Evolutionary conservation across 2,888 invertebrate genomes (phyloP).

Genomic region (Vannuccia rotundouncinata): DNA sequence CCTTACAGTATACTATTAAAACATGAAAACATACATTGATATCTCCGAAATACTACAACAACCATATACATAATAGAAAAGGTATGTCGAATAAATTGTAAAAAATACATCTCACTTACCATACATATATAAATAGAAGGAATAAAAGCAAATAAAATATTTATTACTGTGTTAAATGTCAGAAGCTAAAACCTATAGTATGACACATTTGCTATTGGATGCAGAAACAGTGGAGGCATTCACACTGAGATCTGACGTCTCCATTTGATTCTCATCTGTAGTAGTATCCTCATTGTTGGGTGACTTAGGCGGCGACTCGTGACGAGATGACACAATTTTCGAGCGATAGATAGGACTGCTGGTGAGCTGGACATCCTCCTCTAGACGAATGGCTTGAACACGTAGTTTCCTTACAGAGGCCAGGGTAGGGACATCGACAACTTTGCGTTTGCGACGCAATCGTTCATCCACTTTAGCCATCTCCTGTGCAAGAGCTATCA

Average conservation of each 20-base stretch:
- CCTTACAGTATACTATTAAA: too few species aligned
- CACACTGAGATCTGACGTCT: not conserved
- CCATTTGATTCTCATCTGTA: not conserved
- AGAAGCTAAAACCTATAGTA: not conserved
- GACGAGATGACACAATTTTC: too few species aligned
- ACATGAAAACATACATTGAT: too few species aligned
- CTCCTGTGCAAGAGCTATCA: not conserved
- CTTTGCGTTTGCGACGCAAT: not conserved
- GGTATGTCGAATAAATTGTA: too few species aligned
- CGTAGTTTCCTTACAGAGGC: not conserved
- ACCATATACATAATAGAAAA: too few species aligned
- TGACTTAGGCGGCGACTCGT: not conserved
- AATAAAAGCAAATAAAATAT: too few species aligned
- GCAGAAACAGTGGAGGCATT: not conserved
- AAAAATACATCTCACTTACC: too few species aligned
- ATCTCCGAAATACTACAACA: too few species aligned
- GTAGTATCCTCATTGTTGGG: not conserved
- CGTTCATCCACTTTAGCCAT: not conserved
- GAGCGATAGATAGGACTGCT: not conserved
- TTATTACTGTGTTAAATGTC: too few species aligned
- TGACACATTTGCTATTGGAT: not conserved
- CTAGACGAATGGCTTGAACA: not conserved
- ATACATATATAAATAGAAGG: too few species aligned
- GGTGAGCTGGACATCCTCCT: not conserved
- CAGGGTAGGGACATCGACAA: not conserved